Conservation (phyloP, 1,140 invertebrate species). For the Monomorium pharaonis region DNA sequence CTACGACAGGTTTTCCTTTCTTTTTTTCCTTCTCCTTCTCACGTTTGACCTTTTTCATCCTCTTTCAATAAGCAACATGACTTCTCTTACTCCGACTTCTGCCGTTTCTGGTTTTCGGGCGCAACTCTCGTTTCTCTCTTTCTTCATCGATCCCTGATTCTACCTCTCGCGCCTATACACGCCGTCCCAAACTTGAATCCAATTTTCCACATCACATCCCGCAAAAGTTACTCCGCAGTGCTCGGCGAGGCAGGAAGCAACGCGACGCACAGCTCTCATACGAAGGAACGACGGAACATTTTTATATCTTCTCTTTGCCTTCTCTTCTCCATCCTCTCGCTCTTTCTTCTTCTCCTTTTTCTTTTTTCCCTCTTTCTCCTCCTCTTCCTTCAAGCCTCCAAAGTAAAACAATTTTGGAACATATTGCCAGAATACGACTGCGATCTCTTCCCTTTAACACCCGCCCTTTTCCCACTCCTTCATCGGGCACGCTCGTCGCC, state of each 20-base stretch:
- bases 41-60: not conserved
- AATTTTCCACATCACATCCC: conserved; percentile 81
- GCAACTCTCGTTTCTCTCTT: conserved; percentile 32
- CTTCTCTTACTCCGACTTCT: not conserved
- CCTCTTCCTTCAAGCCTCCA: conserved; percentile 20
- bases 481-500: conserved; percentile 29
- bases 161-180: conserved; percentile 57
- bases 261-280: conserved; percentile 56
- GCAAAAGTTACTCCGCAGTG: conserved; percentile 78
- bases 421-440: conserved; percentile 74
- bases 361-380: not conserved
- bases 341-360: conserved; percentile 38
- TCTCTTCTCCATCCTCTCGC: not conserved
- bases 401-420: conserved; percentile 80
- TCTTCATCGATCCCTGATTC: not conserved
- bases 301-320: conserved; percentile 72
- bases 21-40: conserved; percentile 8
- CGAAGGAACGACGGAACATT: conserved; percentile 67
- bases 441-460: not conserved
- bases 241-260: conserved; percentile 65
- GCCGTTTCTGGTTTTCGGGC: conserved; percentile 21
- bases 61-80: not conserved
- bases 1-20: not conserved
- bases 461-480: not conserved
- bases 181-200: conserved; percentile 78